Conservation (phyloP, 2,888 invertebrate species). For the Acleris sparsana region DNA sequence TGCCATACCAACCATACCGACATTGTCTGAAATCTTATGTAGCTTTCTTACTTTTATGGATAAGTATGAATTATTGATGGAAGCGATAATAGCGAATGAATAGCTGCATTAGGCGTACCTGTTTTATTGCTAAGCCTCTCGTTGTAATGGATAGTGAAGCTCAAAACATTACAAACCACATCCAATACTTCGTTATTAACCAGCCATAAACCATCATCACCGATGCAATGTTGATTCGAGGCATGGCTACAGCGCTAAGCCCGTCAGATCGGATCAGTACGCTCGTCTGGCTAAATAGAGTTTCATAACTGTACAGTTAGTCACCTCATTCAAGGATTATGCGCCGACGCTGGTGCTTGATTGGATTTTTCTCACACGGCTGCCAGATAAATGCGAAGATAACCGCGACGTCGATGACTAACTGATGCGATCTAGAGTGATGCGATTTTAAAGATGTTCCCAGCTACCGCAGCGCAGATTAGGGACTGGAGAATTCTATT, state of each 20-base stretch:
- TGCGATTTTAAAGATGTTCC: constrained; percentile 36
- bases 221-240: constrained; percentile 37
- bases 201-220: constrained; percentile 36
- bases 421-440: constrained; percentile 40
- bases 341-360: constrained; percentile 43
- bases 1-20: background rate
- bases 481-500: background rate
- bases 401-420: constrained; percentile 47
- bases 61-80: constrained; percentile 12
- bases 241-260: constrained; percentile 38
- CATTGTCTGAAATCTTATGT: background rate
- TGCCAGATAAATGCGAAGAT: constrained; percentile 60
- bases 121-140: constrained; percentile 20
- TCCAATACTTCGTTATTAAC: constrained; percentile 36
- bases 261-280: constrained; percentile 41
- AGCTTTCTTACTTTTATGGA: background rate
- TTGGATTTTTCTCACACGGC: constrained; percentile 61
- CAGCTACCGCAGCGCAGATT: constrained; percentile 26
- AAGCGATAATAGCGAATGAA: constrained; percentile 20
- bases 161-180: constrained; percentile 29
- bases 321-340: constrained; percentile 65
- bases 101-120: constrained; percentile 26
- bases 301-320: constrained; percentile 56
- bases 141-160: constrained; percentile 25
- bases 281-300: constrained; percentile 52